Conservation (phyloP, 1,140 invertebrate genomes). For the Sarcophaga bullata region DNA sequence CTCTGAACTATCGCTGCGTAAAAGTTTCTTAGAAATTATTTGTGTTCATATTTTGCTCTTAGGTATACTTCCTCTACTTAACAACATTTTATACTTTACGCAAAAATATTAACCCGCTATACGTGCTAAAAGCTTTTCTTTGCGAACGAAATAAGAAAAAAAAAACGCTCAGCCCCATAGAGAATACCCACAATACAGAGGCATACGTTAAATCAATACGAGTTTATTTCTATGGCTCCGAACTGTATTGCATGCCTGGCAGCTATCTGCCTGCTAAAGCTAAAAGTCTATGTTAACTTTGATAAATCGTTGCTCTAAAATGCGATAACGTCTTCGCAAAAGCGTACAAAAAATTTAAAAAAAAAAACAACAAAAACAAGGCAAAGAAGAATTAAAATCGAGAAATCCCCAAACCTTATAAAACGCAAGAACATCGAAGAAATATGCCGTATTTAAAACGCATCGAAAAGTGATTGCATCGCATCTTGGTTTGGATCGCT, state of each 20-base stretch:
- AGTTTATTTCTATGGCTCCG: background rate
- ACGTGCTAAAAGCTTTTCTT: background rate
- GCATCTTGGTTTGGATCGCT: background rate
- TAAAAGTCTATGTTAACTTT: conserved; percentile 66
- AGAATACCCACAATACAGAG: conserved; percentile 5
- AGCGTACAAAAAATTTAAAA: background rate
- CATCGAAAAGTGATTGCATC: conserved; percentile 39
- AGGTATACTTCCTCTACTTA: background rate
- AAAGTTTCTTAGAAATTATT: too few species aligned
- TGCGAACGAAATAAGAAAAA: background rate
- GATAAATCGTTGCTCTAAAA: conserved; percentile 66
- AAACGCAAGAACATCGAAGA: conserved; percentile 19
- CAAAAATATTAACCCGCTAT: background rate
- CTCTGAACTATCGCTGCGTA: too few species aligned
- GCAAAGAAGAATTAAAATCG: conserved; percentile 12
- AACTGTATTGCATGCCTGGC: conserved; percentile 27
- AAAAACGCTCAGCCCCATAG: conserved; percentile 8
- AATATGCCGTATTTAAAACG: conserved; percentile 39
- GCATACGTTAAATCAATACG: background rate
- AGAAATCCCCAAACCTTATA: conserved; percentile 25
- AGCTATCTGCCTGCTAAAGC: conserved; percentile 44
- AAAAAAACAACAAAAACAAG: conserved; percentile 7
- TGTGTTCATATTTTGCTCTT: background rate
- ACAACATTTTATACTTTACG: conserved; percentile 1
- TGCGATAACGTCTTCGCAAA: conserved; percentile 57